Conservation (phyloP, 2,888 invertebrate species). For the Yponomeuta cagnagella region DNA sequence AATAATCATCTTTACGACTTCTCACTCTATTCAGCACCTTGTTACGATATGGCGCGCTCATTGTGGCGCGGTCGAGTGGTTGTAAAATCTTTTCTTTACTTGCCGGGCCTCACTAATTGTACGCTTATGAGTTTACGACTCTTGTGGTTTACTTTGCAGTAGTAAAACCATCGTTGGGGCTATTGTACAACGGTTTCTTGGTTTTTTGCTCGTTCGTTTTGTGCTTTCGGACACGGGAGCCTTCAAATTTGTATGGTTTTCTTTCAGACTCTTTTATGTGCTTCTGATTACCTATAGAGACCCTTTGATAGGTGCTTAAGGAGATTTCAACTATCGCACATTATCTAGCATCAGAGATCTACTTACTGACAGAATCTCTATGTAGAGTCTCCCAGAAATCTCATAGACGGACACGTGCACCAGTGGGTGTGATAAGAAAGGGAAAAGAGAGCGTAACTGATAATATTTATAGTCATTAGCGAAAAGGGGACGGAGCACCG, state of each 20-base stretch:
- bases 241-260: background rate
- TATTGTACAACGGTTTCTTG: conserved; percentile 41
- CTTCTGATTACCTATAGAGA: background rate
- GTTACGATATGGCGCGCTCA: conserved; percentile 75
- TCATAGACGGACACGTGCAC: conserved; percentile 46
- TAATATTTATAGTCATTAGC: conserved; percentile 75
- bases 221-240: conserved; percentile 13
- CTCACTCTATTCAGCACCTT: conserved; percentile 78
- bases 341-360: background rate
- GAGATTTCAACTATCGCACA: background rate
- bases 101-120: conserved; percentile 72
- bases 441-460: conserved; percentile 65
- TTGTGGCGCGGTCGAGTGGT: conserved; percentile 71
- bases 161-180: conserved; percentile 54
- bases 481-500: conserved; percentile 74
- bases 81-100: conserved; percentile 76
- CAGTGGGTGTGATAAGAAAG: conserved; percentile 63
- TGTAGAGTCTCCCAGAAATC: background rate
- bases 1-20: conserved; percentile 78
- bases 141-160: conserved; percentile 68
- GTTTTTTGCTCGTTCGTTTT: conserved; percentile 25
- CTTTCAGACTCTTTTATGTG: background rate
- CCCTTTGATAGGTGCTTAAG: background rate
- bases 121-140: conserved; percentile 75
- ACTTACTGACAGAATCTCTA: background rate